These are phyloP conservation scores for Cerastis leucographa DNA, from an alignment of 2,888 invertebrate genomes.

Conservation along the genomic window DNA sequence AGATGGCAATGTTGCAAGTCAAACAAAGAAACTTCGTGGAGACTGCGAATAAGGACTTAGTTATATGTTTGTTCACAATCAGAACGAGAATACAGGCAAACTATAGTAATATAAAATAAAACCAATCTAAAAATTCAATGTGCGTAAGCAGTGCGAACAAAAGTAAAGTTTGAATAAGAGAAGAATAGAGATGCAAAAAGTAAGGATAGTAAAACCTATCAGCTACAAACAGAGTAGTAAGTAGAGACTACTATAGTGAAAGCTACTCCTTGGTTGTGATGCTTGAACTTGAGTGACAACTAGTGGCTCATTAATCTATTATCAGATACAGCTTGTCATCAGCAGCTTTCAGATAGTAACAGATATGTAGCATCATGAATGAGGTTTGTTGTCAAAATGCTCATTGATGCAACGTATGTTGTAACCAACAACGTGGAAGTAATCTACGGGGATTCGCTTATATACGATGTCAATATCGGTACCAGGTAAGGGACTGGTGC, in stretches of 20 bases:
- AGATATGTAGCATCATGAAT: slow-evolving; percentile 78
- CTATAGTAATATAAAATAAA: slow-evolving; percentile 68
- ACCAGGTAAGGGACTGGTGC: slow-evolving; percentile 91
- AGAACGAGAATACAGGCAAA: slow-evolving; percentile 73
- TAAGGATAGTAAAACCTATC: slow-evolving; percentile 65
- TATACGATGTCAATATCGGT: slow-evolving; percentile 85
- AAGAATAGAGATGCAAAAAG: slow-evolving; percentile 67
- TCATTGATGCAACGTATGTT: slow-evolving; percentile 78
- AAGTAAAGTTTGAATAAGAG: slow-evolving; percentile 66
- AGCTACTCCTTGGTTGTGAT: slow-evolving; percentile 64
- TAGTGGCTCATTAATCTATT: slow-evolving; percentile 68
- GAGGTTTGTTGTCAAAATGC: slow-evolving; percentile 77
- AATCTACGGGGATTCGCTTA: slow-evolving; percentile 85
- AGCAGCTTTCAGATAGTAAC: slow-evolving; percentile 79
- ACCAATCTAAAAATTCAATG: slow-evolving; percentile 72
- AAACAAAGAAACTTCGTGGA: slow-evolving; percentile 28
- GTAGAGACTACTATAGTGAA: slow-evolving; percentile 68
- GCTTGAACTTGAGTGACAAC: slow-evolving; percentile 56
- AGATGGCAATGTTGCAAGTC: slow-evolving; percentile 21
- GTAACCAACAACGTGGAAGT: slow-evolving; percentile 79
- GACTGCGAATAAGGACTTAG: slow-evolving; percentile 55
- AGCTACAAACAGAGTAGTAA: slow-evolving; percentile 65
- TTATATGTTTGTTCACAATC: slow-evolving; percentile 51
- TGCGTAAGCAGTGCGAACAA: slow-evolving; percentile 87
- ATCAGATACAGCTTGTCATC: slow-evolving; percentile 81